A percentile compares a stretch with the other conserved stretches of the same genome.
phyloP scores from a whole-genome alignment of 92 coral and sea anemone genomes.

The Epizoanthus rinbou region DNA sequence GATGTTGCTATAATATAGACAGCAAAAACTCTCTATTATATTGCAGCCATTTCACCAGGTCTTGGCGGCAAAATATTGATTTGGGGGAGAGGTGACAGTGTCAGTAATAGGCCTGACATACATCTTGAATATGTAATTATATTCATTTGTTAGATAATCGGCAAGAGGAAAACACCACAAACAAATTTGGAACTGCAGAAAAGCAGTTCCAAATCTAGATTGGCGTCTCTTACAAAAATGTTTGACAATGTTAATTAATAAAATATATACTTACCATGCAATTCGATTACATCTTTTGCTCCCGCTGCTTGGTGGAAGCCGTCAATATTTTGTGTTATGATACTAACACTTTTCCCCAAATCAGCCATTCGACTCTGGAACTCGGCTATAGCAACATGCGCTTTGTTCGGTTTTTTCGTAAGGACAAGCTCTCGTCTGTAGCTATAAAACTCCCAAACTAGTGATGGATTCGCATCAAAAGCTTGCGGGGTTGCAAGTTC shows the following conservation, averaged over 20 bases:
- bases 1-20: too few species aligned
- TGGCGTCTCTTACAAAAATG: not conserved
- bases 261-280: slow-evolving; percentile 70
- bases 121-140: too few species aligned
- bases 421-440: slow-evolving; percentile 92
- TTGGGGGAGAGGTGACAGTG: too few species aligned
- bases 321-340: slow-evolving; percentile 96
- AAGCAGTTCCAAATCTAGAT: too few species aligned
- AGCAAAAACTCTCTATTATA: too few species aligned
- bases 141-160: too few species aligned
- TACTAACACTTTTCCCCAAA: slow-evolving; percentile 69
- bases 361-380: slow-evolving; percentile 73
- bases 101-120: too few species aligned
- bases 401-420: slow-evolving; percentile 88
- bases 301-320: slow-evolving; percentile 94
- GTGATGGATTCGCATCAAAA: slow-evolving; percentile 79
- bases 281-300: slow-evolving; percentile 84
- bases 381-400: slow-evolving; percentile 91
- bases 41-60: too few species aligned
- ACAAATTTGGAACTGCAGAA: not conserved
- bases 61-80: too few species aligned
- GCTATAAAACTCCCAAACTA: slow-evolving; percentile 99
- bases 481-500: slow-evolving; percentile 85
- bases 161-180: too few species aligned
- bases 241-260: not conserved